Evolutionary conservation across 2,113 vertebrate species (phyloP).

Genomic region (Vicugna pacos): DNA sequence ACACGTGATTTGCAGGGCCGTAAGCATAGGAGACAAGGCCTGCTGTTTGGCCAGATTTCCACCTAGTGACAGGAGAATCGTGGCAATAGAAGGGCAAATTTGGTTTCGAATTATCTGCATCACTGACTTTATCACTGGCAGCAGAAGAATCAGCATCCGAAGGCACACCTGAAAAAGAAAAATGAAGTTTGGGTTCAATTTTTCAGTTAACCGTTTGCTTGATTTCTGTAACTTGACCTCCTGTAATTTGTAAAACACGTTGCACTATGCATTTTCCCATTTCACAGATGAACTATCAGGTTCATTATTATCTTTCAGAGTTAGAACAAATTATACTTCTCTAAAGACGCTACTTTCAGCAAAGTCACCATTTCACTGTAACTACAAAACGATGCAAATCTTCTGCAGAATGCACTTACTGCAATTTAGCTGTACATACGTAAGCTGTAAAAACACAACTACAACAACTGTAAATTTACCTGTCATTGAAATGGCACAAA

Average conservation of each 20-base stretch:
- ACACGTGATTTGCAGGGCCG: slow-evolving; percentile 97
- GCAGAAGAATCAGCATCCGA: slow-evolving; percentile 95
- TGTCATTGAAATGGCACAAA: background rate
- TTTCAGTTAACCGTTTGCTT: slow-evolving; percentile 11
- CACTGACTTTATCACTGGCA: slow-evolving; percentile 94
- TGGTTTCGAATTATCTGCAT: slow-evolving; percentile 91
- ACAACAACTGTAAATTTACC: background rate
- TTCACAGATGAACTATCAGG: background rate
- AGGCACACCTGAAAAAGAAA: slow-evolving; percentile 91
- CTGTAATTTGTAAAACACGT: background rate
- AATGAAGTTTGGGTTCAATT: background rate
- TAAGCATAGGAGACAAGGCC: slow-evolving; percentile 95
- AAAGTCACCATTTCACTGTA: background rate
- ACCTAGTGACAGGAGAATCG: slow-evolving; percentile 97
- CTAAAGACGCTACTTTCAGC: background rate
- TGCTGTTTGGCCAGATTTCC: slow-evolving; percentile 97
- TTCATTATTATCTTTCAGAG: background rate
- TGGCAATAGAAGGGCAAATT: slow-evolving; percentile 96
- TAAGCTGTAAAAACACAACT: background rate
- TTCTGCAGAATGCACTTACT: background rate
- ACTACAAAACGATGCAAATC: background rate
- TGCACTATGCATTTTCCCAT: background rate
- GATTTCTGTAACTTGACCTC: background rate
- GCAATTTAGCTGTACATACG: background rate
- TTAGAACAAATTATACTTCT: background rate